Conservation (phyloP, 2,888 invertebrate genomes). For the Agrilus mali region DNA sequence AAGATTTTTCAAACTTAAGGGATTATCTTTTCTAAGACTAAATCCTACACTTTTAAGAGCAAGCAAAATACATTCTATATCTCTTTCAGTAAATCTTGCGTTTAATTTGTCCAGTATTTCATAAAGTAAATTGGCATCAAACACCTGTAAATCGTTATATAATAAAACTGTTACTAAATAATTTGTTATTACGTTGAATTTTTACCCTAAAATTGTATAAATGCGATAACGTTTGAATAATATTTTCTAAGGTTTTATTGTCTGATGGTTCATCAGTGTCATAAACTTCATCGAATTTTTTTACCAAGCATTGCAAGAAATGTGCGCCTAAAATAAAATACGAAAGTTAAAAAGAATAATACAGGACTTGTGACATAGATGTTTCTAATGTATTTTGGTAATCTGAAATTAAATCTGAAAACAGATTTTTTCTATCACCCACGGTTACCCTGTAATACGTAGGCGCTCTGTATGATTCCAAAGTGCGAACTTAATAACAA, state of each 20-base stretch:
- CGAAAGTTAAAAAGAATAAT: no score
- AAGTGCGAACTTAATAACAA: no score
- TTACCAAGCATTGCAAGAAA: conserved; percentile 64
- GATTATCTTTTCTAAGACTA: conserved; percentile 75
- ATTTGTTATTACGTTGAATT: not conserved
- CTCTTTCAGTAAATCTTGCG: conserved; percentile 57
- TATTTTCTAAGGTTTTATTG: conserved; percentile 73
- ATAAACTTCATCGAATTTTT: conserved; percentile 50
- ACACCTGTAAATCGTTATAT: conserved; percentile 43
- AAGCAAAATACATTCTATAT: conserved; percentile 71
- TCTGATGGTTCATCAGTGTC: conserved; percentile 42
- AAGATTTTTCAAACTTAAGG: conserved; percentile 61
- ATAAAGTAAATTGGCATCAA: conserved; percentile 63
- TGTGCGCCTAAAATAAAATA: conserved; percentile 48
- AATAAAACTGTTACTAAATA: not conserved
- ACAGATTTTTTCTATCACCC: no score
- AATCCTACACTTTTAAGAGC: conserved; percentile 73
- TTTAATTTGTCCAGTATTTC: conserved; percentile 62
- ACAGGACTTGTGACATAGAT: no score
- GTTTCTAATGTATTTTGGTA: no score
- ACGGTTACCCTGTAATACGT: no score
- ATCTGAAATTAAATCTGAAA: no score
- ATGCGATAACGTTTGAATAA: conserved; percentile 62
- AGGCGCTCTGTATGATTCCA: no score
- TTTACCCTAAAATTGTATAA: conserved; percentile 78